Evolutionary conservation across 2,113 vertebrate genomes (phyloP).

Genomic region (Camelus dromedarius): DNA sequence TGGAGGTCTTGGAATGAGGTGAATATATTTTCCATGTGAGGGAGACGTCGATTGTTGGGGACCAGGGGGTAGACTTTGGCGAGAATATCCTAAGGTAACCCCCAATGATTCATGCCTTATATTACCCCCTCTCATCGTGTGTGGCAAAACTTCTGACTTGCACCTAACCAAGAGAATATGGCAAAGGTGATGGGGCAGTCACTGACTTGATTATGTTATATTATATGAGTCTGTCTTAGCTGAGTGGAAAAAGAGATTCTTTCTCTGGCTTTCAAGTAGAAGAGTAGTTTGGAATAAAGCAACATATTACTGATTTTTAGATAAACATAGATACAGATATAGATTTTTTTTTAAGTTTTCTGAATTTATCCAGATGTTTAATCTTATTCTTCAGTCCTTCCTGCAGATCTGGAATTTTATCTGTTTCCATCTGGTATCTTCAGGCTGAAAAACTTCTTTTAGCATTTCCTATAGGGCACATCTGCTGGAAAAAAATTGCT

Average conservation of each 20-base stretch:
- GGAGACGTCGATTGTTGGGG: background rate
- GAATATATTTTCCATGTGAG: background rate
- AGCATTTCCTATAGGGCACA: background rate
- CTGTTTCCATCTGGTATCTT: background rate
- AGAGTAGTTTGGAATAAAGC: background rate
- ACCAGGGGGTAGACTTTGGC: background rate
- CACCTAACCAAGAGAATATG: background rate
- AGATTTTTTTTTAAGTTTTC: background rate
- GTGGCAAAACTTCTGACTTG: background rate
- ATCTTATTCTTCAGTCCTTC: background rate
- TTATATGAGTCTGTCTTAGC: background rate
- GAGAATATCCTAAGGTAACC: background rate
- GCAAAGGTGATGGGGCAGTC: background rate
- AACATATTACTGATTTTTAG: background rate
- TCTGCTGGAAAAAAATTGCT: background rate
- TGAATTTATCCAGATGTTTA: background rate
- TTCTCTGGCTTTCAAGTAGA: background rate
- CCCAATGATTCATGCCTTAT: background rate
- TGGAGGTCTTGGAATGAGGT: background rate
- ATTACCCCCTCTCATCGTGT: background rate
- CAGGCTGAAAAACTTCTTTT: background rate
- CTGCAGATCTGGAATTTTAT: background rate
- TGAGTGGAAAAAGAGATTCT: background rate
- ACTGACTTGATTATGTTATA: background rate
- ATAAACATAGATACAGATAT: background rate